Base-by-base conservation (phyloP, 2,888 invertebrate genomes). In the Ferdinandea cuprea region DNA sequence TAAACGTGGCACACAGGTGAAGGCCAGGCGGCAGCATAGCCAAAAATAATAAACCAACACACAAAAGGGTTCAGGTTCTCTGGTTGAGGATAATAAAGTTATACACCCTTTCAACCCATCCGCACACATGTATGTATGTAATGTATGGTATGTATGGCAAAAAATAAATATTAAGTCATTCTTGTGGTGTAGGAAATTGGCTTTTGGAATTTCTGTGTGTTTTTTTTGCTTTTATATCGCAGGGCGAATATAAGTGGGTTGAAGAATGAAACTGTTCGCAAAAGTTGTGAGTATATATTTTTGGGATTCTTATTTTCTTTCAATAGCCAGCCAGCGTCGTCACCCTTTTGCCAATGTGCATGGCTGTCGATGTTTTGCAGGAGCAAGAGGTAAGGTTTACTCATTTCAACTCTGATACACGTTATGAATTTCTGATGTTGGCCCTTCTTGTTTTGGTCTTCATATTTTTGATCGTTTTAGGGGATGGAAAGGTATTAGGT, bases 391-490 rank as follows among this genome's bases (percentile, higher is more conserved):
- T 15, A 17, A 25, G 30, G 40, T 1, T 48, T 48, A 28, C 3
- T 21, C 9, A 17, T 15, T 48, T 13, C 5, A 25, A 32, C 28
- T 15, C 28, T 30, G 65, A 30, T 37, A 35, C 73, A 46, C 58
- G 11, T 50, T 37, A 65, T 81, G 71, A 81, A 76, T 66, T 65
- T 76, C 56, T 65, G 76, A 69, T 81, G 76, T 59, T 76, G 25
- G 32, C 65, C 19, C 11, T 46, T n/a, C 40, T 54, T 46, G 21
- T 32, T 8, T 3, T 32, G 68, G 61, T 42, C 61, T 63, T 63
- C 56, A 58, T 68, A 50, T 50, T 6, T n/a, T 48, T 61, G 40
- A 68, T 80, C 52, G 19, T 71, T 71, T 48, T 32, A 30, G 5
- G 25, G 25, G 25, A 5, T 25, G 5, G 25, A 5, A 25, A 25